A percentile compares a stretch with the other conserved stretches of the same genome.
Conservation (phyloP, 2,888 invertebrate genomes). For the Steinernema scapterisci region DNA sequence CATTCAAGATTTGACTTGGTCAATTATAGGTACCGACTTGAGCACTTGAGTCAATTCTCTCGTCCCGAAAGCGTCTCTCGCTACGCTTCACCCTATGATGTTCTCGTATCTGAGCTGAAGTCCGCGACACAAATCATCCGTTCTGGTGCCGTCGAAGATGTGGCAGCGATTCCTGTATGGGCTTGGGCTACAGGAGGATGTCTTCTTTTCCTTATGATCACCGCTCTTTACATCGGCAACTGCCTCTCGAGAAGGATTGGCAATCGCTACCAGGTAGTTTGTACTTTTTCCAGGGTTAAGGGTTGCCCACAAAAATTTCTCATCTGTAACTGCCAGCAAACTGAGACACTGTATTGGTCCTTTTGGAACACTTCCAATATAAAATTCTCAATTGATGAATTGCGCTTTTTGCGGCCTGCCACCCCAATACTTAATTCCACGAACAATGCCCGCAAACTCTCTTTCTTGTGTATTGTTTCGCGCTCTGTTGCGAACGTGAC, state of each 20-base stretch:
- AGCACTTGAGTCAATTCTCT: constrained; percentile 7
- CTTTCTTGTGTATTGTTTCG: too few relatives aligned
- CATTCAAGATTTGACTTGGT: too few relatives aligned
- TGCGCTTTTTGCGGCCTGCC: too few relatives aligned
- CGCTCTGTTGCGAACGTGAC: constrained; percentile 9
- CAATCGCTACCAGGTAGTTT: constrained; percentile 23
- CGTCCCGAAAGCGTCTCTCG: constrained; percentile 21
- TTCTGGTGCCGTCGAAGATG: constrained; percentile 24
- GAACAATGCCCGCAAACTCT: too few relatives aligned
- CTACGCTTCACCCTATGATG: constrained; percentile 12
- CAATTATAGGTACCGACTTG: not conserved
- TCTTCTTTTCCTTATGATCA: constrained; percentile 43
- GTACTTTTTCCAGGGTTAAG: constrained; percentile 21
- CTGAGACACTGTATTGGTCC: not conserved
- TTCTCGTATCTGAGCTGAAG: constrained; percentile 5
- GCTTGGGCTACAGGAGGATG: constrained; percentile 43
- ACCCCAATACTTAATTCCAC: too few relatives aligned
- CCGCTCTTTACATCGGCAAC: constrained; percentile 51
- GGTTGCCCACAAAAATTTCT: not conserved
- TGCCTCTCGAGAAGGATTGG: constrained; percentile 49
- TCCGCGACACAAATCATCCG: constrained; percentile 21
- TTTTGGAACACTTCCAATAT: not conserved
- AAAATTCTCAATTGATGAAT: too few relatives aligned
- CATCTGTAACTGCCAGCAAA: not conserved
- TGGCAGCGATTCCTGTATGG: constrained; percentile 48